A percentile compares a stretch with the other conserved stretches of the same genome.
phyloP scores from a whole-genome alignment of 2,113 vertebrate genomes.

The Bettongia penicillata region DNA sequence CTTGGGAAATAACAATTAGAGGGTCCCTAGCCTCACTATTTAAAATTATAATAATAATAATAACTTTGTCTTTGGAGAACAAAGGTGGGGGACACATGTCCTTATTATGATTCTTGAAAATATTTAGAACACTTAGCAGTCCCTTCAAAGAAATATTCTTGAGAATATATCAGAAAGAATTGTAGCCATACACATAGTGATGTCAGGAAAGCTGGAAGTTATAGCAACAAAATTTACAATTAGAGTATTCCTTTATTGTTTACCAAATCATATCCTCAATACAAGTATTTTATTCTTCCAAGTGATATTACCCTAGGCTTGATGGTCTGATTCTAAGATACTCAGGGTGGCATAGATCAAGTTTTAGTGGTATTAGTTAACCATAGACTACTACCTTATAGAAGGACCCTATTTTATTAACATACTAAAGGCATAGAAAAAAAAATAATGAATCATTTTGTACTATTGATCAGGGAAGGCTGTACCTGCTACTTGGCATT shows the following conservation, averaged over 20 bases:
- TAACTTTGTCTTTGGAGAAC: slow-evolving; percentile 14
- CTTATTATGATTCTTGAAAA: slow-evolving; percentile 35
- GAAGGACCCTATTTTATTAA: background rate
- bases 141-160: background rate
- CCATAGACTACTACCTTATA: background rate
- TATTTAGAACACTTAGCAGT: slow-evolving; percentile 20
- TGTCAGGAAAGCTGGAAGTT: background rate
- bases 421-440: slow-evolving; percentile 16
- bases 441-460: background rate
- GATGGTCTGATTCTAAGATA: slow-evolving; percentile 51
- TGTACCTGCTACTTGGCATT: slow-evolving; percentile 19
- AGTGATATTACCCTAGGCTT: slow-evolving; percentile 21
- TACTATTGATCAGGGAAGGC: slow-evolving; percentile 2
- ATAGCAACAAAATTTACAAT: background rate
- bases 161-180: background rate
- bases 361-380: slow-evolving; percentile 41
- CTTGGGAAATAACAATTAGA: slow-evolving; percentile 64
- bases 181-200: background rate
- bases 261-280: background rate
- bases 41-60: slow-evolving; percentile 55
- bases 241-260: background rate
- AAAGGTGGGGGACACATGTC: slow-evolving; percentile 27
- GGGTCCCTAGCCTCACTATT: slow-evolving; percentile 60
- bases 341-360: slow-evolving; percentile 42
- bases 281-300: background rate